Evolutionary conservation across 2,113 vertebrate species (phyloP).

Genomic region (Anseranas semipalmata): DNA sequence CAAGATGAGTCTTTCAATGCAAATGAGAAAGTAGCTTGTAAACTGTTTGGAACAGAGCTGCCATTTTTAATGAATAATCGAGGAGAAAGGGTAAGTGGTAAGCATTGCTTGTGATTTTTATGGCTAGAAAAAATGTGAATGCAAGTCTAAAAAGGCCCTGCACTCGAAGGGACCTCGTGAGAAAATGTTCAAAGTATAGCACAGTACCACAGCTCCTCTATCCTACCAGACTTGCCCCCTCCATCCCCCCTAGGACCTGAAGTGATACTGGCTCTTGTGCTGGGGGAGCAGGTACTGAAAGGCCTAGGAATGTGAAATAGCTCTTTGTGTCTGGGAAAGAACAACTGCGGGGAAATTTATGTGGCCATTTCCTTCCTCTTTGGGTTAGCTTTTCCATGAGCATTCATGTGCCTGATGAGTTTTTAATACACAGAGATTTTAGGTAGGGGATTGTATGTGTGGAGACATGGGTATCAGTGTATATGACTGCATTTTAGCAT

Average conservation of each 20-base stretch:
- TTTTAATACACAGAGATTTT: neutral
- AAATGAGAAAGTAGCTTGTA: neutral
- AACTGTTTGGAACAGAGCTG: neutral
- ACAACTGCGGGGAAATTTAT: neutral
- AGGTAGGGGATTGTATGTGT: neutral
- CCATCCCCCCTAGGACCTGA: fast-evolving
- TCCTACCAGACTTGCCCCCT: neutral
- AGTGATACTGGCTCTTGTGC: fast-evolving
- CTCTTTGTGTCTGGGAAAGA: neutral
- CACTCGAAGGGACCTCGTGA: neutral
- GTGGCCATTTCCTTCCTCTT: neutral
- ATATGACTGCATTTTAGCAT: neutral
- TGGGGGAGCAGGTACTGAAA: neutral
- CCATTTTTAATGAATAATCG: neutral
- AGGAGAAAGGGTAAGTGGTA: neutral
- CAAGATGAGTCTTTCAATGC: neutral
- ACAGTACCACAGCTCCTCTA: neutral
- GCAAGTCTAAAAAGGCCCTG: neutral
- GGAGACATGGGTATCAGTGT: neutral
- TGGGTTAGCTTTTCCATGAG: neutral
- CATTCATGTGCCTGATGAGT: neutral
- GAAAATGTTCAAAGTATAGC: neutral
- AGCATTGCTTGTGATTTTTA: neutral
- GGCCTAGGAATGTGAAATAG: neutral
- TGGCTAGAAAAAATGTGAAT: fast-evolving